These are phyloP conservation scores for Siniperca chuatsi DNA, from an alignment of 2,113 vertebrate species.

Conservation along the genomic window DNA sequence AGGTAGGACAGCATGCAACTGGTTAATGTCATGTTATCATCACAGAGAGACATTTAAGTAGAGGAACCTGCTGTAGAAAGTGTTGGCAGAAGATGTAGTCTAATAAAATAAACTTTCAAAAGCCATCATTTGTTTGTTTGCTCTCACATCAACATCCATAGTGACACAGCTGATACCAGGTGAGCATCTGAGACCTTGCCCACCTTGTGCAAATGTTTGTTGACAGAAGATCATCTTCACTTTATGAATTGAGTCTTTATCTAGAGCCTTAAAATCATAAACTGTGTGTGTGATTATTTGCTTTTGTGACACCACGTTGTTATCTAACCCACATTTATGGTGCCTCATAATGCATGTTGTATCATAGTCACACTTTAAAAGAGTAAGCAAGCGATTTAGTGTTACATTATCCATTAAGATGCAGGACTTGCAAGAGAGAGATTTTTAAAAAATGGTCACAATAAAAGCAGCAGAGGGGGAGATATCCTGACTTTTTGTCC, in stretches of 20 bases:
- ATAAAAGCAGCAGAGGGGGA: not conserved
- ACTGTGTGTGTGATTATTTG: constrained; percentile 7
- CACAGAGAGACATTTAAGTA: not conserved
- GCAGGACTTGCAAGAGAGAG: not conserved
- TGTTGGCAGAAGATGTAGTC: not conserved
- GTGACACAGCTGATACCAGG: not conserved
- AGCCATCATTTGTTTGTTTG: constrained; percentile 22
- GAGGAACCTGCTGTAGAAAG: not conserved
- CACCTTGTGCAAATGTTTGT: constrained; percentile 67
- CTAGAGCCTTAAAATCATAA: not conserved
- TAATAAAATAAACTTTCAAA: constrained; percentile 9
- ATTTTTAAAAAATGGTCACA: not conserved
- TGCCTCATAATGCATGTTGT: not conserved
- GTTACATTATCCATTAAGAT: not conserved
- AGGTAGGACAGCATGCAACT: constrained; percentile 79
- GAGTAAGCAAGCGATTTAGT: no score
- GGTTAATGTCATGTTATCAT: not conserved
- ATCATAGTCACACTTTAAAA: not conserved
- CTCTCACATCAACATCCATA: constrained; percentile 1
- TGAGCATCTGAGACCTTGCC: constrained; percentile 4
- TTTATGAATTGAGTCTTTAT: constrained; percentile 17
- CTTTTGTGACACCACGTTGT: not conserved
- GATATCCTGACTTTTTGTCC: not conserved
- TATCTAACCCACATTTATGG: not conserved
- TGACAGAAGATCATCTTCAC: constrained; percentile 44